Conservation (phyloP, 1,140 invertebrate species). For the Holotrichia oblita region DNA sequence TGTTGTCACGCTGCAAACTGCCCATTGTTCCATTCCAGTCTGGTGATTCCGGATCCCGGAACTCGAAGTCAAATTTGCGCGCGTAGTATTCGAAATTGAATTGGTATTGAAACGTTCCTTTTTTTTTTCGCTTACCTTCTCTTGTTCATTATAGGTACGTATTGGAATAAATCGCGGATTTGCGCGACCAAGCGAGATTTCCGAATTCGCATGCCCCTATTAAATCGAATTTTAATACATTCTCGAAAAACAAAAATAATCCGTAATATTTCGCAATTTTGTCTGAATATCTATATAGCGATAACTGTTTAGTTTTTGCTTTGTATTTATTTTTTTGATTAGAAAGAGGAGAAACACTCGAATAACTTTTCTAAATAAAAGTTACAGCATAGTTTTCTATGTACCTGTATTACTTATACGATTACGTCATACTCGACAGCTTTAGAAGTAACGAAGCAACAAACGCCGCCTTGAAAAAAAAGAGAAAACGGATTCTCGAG, state of each 20-base stretch:
- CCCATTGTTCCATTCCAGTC: constrained; percentile 29
- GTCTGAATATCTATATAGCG: too few relatives aligned
- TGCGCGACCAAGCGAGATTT: neutral
- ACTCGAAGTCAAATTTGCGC: constrained; percentile 20
- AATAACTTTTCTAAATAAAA: neutral
- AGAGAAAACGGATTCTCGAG: constrained; percentile 32
- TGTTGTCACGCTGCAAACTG: constrained; percentile 20
- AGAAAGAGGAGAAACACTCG: neutral
- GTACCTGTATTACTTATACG: neutral
- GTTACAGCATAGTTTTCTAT: neutral
- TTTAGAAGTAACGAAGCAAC: neutral
- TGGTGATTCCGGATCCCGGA: constrained; percentile 16
- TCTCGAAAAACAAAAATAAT: too few relatives aligned
- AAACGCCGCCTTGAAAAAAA: neutral
- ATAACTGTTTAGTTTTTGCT: too few relatives aligned
- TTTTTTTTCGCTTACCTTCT: neutral
- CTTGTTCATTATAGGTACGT: neutral
- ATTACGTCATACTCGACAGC: neutral
- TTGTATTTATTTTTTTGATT: too few relatives aligned
- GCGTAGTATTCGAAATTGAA: constrained; percentile 13
- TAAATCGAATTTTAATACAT: neutral
- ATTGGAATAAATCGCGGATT: constrained; percentile 6
- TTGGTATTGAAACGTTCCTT: constrained; percentile 24
- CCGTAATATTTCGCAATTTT: too few relatives aligned
- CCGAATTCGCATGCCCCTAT: neutral